These are phyloP conservation scores for Temnothorax nylanderi DNA, from an alignment of 1,140 invertebrate genomes.

Conservation along the genomic window DNA sequence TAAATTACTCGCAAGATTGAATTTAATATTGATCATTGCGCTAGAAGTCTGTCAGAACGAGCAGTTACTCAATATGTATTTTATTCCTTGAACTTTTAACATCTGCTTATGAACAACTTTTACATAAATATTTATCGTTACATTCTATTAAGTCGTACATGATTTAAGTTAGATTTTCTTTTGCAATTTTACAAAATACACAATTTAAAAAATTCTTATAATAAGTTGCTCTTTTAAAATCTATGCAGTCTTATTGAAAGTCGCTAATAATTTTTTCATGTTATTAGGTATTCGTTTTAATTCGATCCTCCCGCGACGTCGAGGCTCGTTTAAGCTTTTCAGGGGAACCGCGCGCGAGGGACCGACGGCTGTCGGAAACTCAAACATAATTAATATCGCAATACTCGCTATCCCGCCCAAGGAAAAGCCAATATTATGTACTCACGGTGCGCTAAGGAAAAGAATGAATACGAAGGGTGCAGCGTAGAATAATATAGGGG, in stretches of 20 bases:
- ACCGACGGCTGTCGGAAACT: conserved; percentile 45
- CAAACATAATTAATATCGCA: conserved; percentile 75
- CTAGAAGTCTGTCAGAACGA: neutral
- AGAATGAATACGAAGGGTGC: conserved; percentile 25
- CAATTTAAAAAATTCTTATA: neutral
- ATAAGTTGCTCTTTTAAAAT: neutral
- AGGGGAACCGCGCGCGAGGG: neutral
- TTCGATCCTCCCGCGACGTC: conserved; percentile 26
- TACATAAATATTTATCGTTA: neutral
- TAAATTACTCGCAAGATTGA: neutral
- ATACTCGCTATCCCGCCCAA: conserved; percentile 46
- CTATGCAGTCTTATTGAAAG: neutral
- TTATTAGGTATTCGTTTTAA: conserved; percentile 43
- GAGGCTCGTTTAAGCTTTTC: conserved; percentile 45
- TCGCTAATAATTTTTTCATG: conserved; percentile 23
- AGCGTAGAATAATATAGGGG: conserved; percentile 41
- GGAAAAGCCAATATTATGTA: conserved; percentile 43
- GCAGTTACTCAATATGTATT: neutral
- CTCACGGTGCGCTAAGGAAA: neutral
- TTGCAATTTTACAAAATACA: neutral
- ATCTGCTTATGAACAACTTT: neutral
- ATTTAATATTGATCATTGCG: conserved; percentile 11
- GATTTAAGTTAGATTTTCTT: neutral
- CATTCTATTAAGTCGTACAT: neutral
- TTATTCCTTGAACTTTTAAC: neutral